phyloP scores from a whole-genome alignment of 2,113 vertebrate species.

The human (Homo sapiens) region DNA sequence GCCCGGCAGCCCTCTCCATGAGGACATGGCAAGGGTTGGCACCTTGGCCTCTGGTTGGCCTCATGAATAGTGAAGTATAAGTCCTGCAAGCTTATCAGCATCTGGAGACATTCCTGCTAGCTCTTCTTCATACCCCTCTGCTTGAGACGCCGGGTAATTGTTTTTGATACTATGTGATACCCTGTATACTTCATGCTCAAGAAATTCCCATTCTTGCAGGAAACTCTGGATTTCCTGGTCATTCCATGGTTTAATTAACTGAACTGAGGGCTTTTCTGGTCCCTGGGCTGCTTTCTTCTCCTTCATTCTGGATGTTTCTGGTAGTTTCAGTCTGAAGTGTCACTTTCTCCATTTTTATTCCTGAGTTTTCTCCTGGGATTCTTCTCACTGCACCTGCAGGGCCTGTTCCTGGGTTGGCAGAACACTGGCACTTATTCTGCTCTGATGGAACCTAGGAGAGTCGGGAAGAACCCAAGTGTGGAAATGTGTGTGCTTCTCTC shows the following conservation, averaged over 20 bases:
- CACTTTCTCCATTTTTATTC: background rate
- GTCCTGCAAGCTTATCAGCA: background rate
- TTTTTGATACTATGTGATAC: fast-evolving
- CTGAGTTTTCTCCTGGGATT: too few relatives aligned
- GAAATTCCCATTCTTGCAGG: background rate
- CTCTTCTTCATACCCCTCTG: background rate
- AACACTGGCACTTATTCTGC: background rate
- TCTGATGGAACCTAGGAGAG: background rate
- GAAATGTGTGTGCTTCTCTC: background rate
- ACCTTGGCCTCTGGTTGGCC: background rate
- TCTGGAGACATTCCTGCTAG: background rate
- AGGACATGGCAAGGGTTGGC: background rate
- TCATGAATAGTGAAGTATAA: background rate
- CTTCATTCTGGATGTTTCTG: background rate
- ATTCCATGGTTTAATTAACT: background rate
- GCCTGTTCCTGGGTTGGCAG: background rate
- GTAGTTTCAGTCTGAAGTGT: background rate
- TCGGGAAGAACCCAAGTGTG: fast-evolving
- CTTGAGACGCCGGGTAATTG: background rate
- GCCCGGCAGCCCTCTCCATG: background rate
- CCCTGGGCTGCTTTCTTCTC: background rate
- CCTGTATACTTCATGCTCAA: fast-evolving
- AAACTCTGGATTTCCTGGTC: background rate
- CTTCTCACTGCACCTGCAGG: background rate
- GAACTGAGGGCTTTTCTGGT: background rate